A percentile compares a stretch with the other conserved stretches of the same genome.
Evolutionary conservation across 2,113 vertebrate genomes (phyloP).

Genomic region (Megaleporinus macrocephalus): DNA sequence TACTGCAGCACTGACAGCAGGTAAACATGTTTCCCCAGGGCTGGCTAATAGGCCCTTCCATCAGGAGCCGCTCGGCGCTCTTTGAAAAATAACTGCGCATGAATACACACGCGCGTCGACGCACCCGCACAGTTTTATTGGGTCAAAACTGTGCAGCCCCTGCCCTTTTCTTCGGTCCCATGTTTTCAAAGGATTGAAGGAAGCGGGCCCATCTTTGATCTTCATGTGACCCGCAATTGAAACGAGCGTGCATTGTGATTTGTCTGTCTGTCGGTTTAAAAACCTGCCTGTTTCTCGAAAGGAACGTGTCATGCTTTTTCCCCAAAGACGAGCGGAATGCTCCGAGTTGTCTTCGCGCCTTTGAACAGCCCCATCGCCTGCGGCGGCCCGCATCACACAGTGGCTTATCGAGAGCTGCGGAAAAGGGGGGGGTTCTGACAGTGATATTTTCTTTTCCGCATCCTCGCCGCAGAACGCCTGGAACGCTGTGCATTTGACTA

Average conservation of each 20-base stretch:
- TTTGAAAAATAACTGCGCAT: slow-evolving; percentile 46
- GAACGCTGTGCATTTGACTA: slow-evolving; percentile 14
- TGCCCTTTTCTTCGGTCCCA: neutral
- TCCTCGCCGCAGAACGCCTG: slow-evolving; percentile 12
- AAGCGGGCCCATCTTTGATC: slow-evolving; percentile 41
- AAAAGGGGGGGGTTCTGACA: slow-evolving; percentile 24
- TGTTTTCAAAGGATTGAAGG: slow-evolving; percentile 36
- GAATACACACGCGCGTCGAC: slow-evolving; percentile 5
- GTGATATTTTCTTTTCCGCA: slow-evolving; percentile 38
- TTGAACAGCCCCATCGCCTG: slow-evolving; percentile 53
- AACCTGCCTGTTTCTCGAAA: slow-evolving; percentile 37
- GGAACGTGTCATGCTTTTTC: slow-evolving; percentile 40
- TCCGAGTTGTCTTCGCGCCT: slow-evolving; percentile 45
- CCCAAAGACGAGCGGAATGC: slow-evolving; percentile 39
- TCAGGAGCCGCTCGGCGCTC: slow-evolving; percentile 42
- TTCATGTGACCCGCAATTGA: slow-evolving; percentile 47
- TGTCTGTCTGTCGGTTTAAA: slow-evolving; percentile 46
- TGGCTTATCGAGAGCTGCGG: slow-evolving; percentile 42
- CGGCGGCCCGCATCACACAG: slow-evolving; percentile 33
- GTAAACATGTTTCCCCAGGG: slow-evolving; percentile 59
- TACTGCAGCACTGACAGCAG: slow-evolving; percentile 57
- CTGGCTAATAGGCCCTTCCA: slow-evolving; percentile 54
- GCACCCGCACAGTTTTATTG: slow-evolving; percentile 31
- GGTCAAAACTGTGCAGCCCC: slow-evolving; percentile 6
- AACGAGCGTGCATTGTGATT: slow-evolving; percentile 46